phyloP scores from a whole-genome alignment of 35 echinoderm and acorn worm genomes.

The Anneissia japonica region DNA sequence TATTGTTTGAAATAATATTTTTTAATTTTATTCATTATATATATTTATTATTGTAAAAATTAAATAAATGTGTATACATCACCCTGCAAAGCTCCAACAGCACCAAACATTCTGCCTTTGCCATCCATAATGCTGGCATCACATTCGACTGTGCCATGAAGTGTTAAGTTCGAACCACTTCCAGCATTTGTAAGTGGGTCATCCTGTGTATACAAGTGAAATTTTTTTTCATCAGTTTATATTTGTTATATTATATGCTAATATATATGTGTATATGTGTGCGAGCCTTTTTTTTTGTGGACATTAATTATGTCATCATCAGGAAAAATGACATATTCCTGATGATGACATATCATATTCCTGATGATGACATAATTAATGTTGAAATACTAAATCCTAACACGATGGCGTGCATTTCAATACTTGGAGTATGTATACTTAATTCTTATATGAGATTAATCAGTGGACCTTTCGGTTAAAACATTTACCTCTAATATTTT shows the following conservation, averaged over 20 bases:
- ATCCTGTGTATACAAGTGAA: constrained; percentile 44
- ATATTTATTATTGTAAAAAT: no score
- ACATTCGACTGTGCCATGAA: constrained; percentile 87
- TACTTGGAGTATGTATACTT: no score
- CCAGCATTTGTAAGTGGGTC: constrained; percentile 87
- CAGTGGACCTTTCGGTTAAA: no score
- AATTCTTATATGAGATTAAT: no score
- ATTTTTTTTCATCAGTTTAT: background rate
- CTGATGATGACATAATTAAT: no score
- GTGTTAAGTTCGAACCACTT: constrained; percentile 75
- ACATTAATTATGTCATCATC: no score
- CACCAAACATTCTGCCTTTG: constrained; percentile 47
- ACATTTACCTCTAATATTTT: background rate
- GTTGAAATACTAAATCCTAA: no score
- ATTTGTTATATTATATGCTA: background rate
- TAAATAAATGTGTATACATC: no score
- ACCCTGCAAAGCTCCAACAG: constrained; percentile 71
- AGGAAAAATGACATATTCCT: no score
- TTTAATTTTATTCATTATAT: no score
- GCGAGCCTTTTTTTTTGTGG: background rate
- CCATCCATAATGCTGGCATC: constrained; percentile 98
- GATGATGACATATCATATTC: background rate
- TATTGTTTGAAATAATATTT: no score
- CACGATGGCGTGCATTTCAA: no score
- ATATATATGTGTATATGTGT: background rate